Conservation (phyloP, 2,797 vertebrate species). For the Poecilia gillii region DNA sequence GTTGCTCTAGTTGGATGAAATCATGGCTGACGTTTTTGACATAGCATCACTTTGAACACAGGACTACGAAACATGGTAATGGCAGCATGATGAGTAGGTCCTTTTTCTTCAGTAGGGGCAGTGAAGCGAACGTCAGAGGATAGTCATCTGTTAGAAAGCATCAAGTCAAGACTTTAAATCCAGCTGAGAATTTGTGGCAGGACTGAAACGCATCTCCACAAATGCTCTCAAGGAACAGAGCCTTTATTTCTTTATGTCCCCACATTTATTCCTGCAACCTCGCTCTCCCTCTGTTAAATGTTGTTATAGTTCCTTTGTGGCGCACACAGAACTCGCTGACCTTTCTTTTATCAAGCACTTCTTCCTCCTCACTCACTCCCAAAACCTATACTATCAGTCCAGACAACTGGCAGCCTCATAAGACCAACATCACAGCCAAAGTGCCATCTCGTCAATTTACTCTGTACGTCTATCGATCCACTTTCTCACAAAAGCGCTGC, state of each 20-base stretch:
- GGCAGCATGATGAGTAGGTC: neutral
- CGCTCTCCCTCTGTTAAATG: conserved; percentile 8
- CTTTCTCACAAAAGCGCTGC: conserved; percentile 54
- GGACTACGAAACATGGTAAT: neutral
- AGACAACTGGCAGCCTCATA: conserved; percentile 47
- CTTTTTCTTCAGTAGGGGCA: neutral
- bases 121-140: neutral
- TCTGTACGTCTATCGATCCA: conserved; percentile 55
- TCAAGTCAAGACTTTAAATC: neutral
- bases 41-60: neutral
- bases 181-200: neutral
- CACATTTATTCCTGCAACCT: conserved; percentile 10
- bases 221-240: neutral
- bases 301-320: conserved; percentile 19
- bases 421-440: conserved; percentile 55
- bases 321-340: conserved; percentile 14
- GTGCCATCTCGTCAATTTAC: conserved; percentile 62
- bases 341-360: conserved; percentile 29
- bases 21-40: neutral
- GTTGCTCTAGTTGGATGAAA: neutral
- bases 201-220: neutral
- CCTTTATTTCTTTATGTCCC: neutral
- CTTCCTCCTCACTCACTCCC: conserved; percentile 21
- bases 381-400: conserved; percentile 37
- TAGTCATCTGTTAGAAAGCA: neutral